Base-by-base conservation (phyloP, 2,888 invertebrate genomes). In the Halictus quadricinctus region DNA sequence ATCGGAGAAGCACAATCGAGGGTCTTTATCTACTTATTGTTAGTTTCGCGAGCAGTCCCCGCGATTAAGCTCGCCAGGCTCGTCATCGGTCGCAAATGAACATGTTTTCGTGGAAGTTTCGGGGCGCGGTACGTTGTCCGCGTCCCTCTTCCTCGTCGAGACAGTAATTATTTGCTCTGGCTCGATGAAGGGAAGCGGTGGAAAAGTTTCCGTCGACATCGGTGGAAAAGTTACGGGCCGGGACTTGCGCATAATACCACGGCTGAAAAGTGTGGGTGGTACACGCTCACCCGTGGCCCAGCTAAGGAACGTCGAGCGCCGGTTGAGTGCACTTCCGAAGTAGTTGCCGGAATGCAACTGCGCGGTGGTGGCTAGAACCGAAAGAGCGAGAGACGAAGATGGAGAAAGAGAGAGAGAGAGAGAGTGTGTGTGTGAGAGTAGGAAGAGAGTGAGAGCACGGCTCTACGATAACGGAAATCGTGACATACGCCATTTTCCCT, bases 281-380 rank as follows among this genome's bases (percentile, higher is more conserved):
- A 21, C 69, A 70, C 29, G 60, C 58, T 43, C 21, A 3, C 5
- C 7, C 29, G 69, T 54, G 60, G 25, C 66, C 66, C 72, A 80
- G 79, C 74, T 79, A 77, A 81, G 80, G 76, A 78, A 79, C 76
- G 78, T 48, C 29, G 80, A 79, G 82, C 77, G n/a, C 70, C 81
- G 88, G 77, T 85, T 79, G 88, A 88, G 88, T 86, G 89, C 84
- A 89, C 90, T 90, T 89, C 78, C 86, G 43, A 90, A 90, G 88
- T 90, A 86, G 88, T 90, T 87, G 87, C 80, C 80, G 82, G 86
- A 89, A 90, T 80, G 88, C 84, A 76, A 86, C 83, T 88, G 77
- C 79, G 80, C 76, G 73, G 54, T 60, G 50, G 70, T 41, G 21
- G 69, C 36, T 36, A 41, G 41, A 41, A 41, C 21, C 36, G 21